Conservation (phyloP, 2,888 invertebrate species). For the Adineta ricciae region DNA sequence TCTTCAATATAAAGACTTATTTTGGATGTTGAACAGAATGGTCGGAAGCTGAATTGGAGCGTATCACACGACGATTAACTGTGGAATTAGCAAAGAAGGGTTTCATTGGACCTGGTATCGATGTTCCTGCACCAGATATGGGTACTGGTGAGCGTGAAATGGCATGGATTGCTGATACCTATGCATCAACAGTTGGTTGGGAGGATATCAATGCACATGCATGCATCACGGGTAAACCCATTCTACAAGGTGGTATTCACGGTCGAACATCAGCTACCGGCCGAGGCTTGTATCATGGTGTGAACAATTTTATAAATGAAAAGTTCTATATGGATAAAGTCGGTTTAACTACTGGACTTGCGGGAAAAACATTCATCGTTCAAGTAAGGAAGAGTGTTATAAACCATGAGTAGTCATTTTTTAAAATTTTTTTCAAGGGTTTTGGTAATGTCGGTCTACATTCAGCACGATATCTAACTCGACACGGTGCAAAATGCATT, state of each 20-base stretch:
- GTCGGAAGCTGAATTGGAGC: slow-evolving; percentile 79
- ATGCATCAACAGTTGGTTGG: slow-evolving; percentile 78
- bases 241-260: slow-evolving; percentile 89
- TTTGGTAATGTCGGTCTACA: slow-evolving; percentile 96
- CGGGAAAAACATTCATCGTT: slow-evolving; percentile 86
- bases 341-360: slow-evolving; percentile 83
- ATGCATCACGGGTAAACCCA: slow-evolving; percentile 93
- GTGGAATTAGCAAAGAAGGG: slow-evolving; percentile 91
- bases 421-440: slow-evolving; percentile 57
- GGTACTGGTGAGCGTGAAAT: slow-evolving; percentile 85
- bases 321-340: slow-evolving; percentile 78
- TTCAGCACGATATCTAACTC: slow-evolving; percentile 79
- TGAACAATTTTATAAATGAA: slow-evolving; percentile 85
- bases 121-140: slow-evolving; percentile 99
- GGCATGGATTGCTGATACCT: slow-evolving; percentile 95
- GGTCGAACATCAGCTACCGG: slow-evolving; percentile 91
- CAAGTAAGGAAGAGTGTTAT: too few relatives aligned
- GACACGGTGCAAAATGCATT: slow-evolving; percentile 81
- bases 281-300: slow-evolving; percentile 66
- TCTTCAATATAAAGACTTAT: too few relatives aligned
- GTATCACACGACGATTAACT: slow-evolving; percentile 83
- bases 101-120: slow-evolving; percentile 87
- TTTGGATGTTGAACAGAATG: not conserved
- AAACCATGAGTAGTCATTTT: too few relatives aligned
- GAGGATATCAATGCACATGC: slow-evolving; percentile 88